Percentiles rank a stretch among this genome's conserved stretches.
These are phyloP conservation scores for Chalcosyrphus nemorum DNA, from an alignment of 2,888 invertebrate genomes.

Conservation along the genomic window DNA sequence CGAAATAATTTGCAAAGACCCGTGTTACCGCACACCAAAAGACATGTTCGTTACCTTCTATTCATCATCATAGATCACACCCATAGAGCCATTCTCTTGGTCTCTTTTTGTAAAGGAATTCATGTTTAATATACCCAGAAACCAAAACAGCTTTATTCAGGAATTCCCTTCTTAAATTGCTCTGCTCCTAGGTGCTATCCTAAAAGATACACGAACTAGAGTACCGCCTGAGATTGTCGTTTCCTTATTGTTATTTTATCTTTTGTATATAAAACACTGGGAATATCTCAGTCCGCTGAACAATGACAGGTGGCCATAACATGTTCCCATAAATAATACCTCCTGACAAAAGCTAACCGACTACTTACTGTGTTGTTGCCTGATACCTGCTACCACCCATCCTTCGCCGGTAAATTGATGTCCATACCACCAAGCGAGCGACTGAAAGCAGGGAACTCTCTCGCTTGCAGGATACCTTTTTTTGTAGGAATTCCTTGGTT, in stretches of 20 bases:
- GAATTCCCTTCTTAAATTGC: conserved; percentile 19
- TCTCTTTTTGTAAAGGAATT: neutral
- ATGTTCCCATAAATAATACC: conserved; percentile 54
- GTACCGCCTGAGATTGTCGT: conserved; percentile 21
- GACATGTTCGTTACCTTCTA: neutral
- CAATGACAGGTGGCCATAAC: conserved; percentile 61
- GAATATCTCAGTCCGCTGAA: conserved; percentile 15
- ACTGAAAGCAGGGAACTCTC: neutral
- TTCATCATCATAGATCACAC: neutral
- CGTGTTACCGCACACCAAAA: neutral
- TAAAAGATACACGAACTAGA: neutral
- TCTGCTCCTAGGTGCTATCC: neutral
- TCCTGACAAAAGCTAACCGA: conserved; percentile 59
- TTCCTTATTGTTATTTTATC: conserved; percentile 28
- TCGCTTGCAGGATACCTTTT: no score
- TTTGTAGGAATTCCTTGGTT: conserved; percentile 5
- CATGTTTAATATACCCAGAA: neutral
- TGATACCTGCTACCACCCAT: conserved; percentile 5
- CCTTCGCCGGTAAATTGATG: conserved; percentile 40
- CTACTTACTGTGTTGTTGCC: conserved; percentile 22
- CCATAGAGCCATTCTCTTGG: neutral
- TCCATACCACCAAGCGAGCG: neutral
- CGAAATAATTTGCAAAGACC: neutral
- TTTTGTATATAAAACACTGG: conserved; percentile 19
- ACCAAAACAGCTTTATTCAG: neutral